Conservation (phyloP, 1,140 invertebrate species). For the Eurosta solidaginis region DNA sequence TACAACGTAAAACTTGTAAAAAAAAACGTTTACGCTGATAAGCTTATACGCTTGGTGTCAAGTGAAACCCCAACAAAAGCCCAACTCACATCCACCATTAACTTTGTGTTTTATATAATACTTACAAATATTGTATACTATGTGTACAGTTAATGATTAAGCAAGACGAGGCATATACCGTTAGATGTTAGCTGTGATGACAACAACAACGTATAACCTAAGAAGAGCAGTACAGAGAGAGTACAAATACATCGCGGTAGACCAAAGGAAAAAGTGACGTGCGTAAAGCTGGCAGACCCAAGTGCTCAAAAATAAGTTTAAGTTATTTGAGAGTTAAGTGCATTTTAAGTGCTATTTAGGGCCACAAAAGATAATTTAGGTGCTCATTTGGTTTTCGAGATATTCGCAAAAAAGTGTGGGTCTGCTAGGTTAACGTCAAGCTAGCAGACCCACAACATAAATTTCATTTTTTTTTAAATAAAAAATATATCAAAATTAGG, state of each 20-base stretch:
- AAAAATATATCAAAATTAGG: too few relatives aligned
- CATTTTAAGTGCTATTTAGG: too few relatives aligned
- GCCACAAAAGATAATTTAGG: too few relatives aligned
- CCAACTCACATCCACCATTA: neutral
- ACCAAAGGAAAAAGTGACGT: neutral
- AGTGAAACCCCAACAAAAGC: neutral
- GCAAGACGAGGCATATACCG: slow-evolving; percentile 3
- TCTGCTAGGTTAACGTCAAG: too few relatives aligned
- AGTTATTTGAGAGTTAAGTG: too few relatives aligned
- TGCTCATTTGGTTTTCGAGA: too few relatives aligned
- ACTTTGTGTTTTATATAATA: slow-evolving; percentile 7
- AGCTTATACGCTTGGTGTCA: neutral
- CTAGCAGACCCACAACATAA: too few relatives aligned
- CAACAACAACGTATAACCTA: neutral
- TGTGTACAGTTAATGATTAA: neutral
- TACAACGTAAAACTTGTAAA: slow-evolving; percentile 13
- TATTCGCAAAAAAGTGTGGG: too few relatives aligned
- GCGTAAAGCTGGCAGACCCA: too few relatives aligned
- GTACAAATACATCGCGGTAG: neutral
- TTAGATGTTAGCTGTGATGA: neutral
- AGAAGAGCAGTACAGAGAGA: neutral
- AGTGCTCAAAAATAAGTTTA: too few relatives aligned
- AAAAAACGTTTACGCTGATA: neutral
- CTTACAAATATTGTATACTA: neutral
- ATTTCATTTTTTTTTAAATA: too few relatives aligned